These are phyloP conservation scores for Platygyra sinensis DNA, from an alignment of 64 coral and sea anemone species.

Conservation along the genomic window DNA sequence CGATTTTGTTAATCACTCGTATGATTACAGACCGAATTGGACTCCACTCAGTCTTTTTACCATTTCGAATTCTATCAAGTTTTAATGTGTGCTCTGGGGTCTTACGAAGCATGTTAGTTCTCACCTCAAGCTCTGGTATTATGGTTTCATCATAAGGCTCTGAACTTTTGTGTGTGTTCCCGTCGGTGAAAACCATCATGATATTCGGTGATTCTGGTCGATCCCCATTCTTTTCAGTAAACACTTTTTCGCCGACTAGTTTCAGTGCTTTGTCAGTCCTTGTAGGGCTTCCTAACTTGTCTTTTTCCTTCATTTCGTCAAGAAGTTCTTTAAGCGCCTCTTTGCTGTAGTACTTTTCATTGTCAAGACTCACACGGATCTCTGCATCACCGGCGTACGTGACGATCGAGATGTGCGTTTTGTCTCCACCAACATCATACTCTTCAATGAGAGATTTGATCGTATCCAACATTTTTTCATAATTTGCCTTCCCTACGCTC, in stretches of 20 bases:
- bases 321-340: neutral
- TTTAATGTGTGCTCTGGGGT: too few relatives aligned
- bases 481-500: neutral
- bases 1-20: too few relatives aligned
- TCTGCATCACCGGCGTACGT: neutral
- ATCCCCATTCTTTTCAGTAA: neutral
- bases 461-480: conserved; percentile 19
- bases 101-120: neutral
- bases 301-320: neutral
- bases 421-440: neutral
- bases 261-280: conserved; percentile 10
- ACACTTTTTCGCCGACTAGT: neutral
- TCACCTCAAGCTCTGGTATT: neutral
- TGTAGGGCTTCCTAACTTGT: neutral
- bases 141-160: neutral
- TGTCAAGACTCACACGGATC: neutral
- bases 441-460: neutral
- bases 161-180: neutral
- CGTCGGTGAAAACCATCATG: conserved; percentile 38
- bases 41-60: too few relatives aligned
- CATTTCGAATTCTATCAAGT: too few relatives aligned
- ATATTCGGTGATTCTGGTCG: conserved; percentile 12
- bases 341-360: neutral
- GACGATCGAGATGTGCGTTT: conserved; percentile 10
- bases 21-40: too few relatives aligned